A percentile compares a stretch with the other conserved stretches of the same genome.
Conservation (phyloP, 2,113 vertebrate species). For the Felis catus region F.catus_Fca126_mat1.0 CM031412.1:200311001-200311500, state of each 20-base stretch:
- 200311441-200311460: background rate
- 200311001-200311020: too few relatives aligned
- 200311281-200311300: background rate
- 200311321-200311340: background rate
- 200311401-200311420: background rate
- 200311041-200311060: background rate
- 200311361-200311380: background rate
- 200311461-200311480: background rate
- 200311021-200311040: too few relatives aligned
- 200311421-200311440: background rate
- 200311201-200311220: background rate
- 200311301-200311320: background rate
- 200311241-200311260: background rate
- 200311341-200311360: background rate
- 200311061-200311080: background rate
- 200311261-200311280: background rate
- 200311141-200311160: background rate
- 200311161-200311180: background rate
- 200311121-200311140: background rate
- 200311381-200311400: background rate
- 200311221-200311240: background rate
- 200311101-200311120: background rate
- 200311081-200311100: background rate
- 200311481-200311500: background rate
- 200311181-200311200: background rate